These are phyloP conservation scores for Pomatorhinus ruficollis DNA, from an alignment of 2,113 vertebrate genomes.

Conservation along the genomic window DNA sequence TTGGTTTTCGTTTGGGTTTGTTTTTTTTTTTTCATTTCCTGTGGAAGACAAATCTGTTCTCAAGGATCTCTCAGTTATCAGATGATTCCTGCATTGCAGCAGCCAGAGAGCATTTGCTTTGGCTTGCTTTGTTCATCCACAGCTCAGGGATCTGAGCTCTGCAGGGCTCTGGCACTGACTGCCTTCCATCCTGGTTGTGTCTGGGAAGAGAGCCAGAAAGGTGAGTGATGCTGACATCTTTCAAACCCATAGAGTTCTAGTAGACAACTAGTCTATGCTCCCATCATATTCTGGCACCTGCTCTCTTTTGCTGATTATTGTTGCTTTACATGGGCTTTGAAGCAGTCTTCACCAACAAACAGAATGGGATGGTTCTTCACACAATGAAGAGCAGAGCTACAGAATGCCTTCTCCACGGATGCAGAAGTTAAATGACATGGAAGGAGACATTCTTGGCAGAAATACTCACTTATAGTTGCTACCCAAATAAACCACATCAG, in stretches of 20 bases:
- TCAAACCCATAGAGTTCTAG: not conserved
- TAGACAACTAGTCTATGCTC: not conserved
- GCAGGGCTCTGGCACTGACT: not conserved
- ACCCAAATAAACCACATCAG: not conserved
- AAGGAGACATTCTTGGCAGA: not conserved
- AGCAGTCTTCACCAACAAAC: not conserved
- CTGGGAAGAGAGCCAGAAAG: not conserved
- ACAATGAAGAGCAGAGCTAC: not conserved
- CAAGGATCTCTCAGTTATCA: not conserved
- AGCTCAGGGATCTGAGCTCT: not conserved
- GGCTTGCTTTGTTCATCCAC: not conserved
- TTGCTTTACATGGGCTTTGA: not conserved
- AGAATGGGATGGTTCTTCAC: not conserved
- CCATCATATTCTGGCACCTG: not conserved
- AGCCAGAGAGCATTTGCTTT: not conserved
- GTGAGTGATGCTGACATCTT: not conserved
- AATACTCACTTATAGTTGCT: not conserved
- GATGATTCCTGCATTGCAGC: not conserved
- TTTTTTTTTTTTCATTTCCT: not conserved
- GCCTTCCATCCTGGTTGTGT: not conserved
- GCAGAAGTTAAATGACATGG: not conserved
- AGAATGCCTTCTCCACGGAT: accelerated
- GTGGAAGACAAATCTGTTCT: not conserved
- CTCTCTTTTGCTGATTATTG: not conserved
- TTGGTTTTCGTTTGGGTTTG: not conserved